Evolutionary conservation across 2,888 invertebrate genomes (phyloP).

Genomic region (Drosophila bunnanda): DNA sequence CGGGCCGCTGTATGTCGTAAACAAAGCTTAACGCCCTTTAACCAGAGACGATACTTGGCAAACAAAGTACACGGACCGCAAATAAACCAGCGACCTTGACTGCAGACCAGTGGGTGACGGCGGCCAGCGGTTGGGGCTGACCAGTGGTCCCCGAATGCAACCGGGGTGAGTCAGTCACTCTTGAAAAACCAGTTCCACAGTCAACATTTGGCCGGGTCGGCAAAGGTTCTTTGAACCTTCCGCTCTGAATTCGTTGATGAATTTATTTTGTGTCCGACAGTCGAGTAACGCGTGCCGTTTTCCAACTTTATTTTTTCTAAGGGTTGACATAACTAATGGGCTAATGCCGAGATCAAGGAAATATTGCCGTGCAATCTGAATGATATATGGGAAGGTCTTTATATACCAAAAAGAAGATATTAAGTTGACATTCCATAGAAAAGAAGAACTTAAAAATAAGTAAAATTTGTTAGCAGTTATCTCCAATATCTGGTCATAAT

Average conservation of each 20-base stretch:
- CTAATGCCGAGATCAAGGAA: conserved; percentile 65
- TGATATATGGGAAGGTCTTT: conserved; percentile 19
- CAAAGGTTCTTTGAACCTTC: conserved; percentile 74
- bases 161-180: conserved; percentile 34
- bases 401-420: conserved; percentile 11
- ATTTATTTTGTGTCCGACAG: conserved; percentile 68
- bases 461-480: not conserved
- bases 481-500: not conserved
- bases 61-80: conserved; percentile 67
- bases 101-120: conserved; percentile 44
- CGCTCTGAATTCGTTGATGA: conserved; percentile 64
- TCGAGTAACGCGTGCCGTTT: conserved; percentile 70
- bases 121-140: conserved; percentile 28
- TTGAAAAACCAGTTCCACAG: conserved; percentile 62
- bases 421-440: conserved; percentile 3
- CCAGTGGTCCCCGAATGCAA: conserved; percentile 30
- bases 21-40: conserved; percentile 69
- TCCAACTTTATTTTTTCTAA: conserved; percentile 25
- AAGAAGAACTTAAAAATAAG: not conserved
- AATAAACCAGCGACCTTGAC: conserved; percentile 74
- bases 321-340: conserved; percentile 49
- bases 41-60: conserved; percentile 50
- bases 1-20: conserved; percentile 50
- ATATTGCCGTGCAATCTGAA: conserved; percentile 24
- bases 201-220: conserved; percentile 51